Percentiles rank a stretch among this genome's conserved stretches.
These are phyloP conservation scores for Stegodyphus mimosarum DNA, from an alignment of 1,140 invertebrate species.

Conservation along the genomic window DNA sequence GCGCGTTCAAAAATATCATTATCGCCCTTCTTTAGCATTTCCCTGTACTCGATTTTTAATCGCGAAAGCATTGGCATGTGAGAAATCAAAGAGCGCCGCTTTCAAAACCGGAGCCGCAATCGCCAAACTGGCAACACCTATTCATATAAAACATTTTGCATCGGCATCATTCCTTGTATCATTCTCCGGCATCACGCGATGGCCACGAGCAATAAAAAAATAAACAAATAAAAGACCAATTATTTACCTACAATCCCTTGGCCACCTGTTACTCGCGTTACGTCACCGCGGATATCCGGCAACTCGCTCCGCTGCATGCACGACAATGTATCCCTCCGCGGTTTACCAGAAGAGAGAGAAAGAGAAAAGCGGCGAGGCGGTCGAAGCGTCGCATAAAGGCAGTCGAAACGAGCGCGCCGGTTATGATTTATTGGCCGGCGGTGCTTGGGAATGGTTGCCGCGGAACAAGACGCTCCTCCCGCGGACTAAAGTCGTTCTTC, in stretches of 20 bases:
- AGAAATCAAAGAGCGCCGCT: too few species aligned
- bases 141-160: too few species aligned
- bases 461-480: slow-evolving; percentile 25
- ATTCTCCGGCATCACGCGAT: too few species aligned
- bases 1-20: too few species aligned
- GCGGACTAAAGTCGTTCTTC: background rate
- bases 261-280: slow-evolving; percentile 41
- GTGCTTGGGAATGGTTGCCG: slow-evolving; percentile 35
- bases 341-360: background rate
- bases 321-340: slow-evolving; percentile 45
- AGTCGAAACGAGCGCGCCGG: background rate
- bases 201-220: too few species aligned
- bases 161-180: too few species aligned
- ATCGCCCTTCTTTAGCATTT: too few species aligned
- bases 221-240: background rate
- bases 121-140: too few species aligned
- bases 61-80: too few species aligned
- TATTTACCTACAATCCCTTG: background rate
- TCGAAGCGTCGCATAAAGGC: background rate
- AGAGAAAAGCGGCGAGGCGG: background rate
- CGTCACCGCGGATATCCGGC: slow-evolving; percentile 40
- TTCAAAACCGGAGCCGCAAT: too few species aligned
- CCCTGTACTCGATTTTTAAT: too few species aligned
- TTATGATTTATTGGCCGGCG: slow-evolving; percentile 52
- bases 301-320: background rate